These are phyloP conservation scores for Araneus ventricosus DNA, from an alignment of 1,140 invertebrate species.

Conservation along the genomic window DNA sequence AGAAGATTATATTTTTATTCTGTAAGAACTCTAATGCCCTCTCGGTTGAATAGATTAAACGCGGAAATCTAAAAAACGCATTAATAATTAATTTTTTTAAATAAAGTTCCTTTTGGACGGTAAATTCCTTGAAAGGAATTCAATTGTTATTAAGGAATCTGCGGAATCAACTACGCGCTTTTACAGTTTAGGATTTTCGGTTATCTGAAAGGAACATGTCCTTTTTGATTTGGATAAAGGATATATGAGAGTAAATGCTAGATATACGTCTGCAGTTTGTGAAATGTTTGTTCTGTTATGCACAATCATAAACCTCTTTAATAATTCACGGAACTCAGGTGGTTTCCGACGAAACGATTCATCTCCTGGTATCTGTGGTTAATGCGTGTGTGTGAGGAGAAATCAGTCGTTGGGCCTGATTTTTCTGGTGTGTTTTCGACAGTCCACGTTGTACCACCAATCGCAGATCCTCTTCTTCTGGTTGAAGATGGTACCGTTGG, in stretches of 20 bases:
- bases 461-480: constrained; percentile 76
- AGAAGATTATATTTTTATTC: too few species aligned
- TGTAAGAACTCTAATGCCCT: too few species aligned
- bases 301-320: not conserved
- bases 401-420: not conserved
- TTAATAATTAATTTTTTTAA: too few species aligned
- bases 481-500: constrained; percentile 77
- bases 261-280: not conserved
- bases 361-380: too few species aligned
- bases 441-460: constrained; percentile 77
- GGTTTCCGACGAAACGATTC: not conserved
- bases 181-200: too few species aligned
- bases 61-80: too few species aligned
- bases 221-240: not conserved
- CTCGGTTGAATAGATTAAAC: too few species aligned
- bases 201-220: too few species aligned
- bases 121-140: too few species aligned
- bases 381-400: not conserved
- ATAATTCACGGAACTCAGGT: not conserved
- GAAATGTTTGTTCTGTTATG: not conserved
- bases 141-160: too few species aligned
- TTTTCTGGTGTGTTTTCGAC: constrained; percentile 78
- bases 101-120: too few species aligned
- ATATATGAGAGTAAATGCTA: not conserved
- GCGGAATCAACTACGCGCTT: too few species aligned